Evolutionary conservation across 2,888 invertebrate genomes (phyloP).

Genomic region (Eremobia ochroleuca): DNA sequence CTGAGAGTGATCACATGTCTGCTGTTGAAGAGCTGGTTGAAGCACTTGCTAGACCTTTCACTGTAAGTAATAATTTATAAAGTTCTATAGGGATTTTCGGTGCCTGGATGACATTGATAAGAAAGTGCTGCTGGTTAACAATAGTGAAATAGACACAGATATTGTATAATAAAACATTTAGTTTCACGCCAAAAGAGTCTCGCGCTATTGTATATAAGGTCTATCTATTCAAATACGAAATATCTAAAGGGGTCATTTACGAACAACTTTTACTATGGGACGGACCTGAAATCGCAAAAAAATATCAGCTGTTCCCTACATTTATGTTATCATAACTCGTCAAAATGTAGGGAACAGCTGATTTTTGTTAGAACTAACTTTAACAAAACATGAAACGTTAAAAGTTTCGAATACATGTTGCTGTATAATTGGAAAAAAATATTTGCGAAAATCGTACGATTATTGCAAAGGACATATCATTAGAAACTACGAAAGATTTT

Average conservation of each 20-base stretch:
- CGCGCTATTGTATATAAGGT: too few relatives aligned
- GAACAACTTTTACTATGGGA: too few relatives aligned
- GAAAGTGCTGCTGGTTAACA: background rate
- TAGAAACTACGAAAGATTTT: background rate
- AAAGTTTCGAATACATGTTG: background rate
- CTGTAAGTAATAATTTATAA: slow-evolving; percentile 70
- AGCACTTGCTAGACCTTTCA: slow-evolving; percentile 87
- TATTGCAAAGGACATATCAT: background rate
- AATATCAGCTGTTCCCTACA: too few relatives aligned
- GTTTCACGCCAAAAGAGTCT: background rate
- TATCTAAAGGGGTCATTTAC: too few relatives aligned
- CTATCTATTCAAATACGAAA: too few relatives aligned
- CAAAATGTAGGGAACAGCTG: too few relatives aligned
- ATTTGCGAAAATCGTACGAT: background rate
- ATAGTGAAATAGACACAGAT: background rate
- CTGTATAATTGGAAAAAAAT: background rate
- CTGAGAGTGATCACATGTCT: slow-evolving; percentile 82
- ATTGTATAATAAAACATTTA: background rate
- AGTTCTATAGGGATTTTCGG: background rate
- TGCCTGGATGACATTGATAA: background rate
- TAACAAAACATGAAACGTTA: background rate
- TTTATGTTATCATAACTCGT: too few relatives aligned
- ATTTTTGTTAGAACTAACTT: background rate
- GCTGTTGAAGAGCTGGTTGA: slow-evolving; percentile 87
- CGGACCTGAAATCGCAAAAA: too few relatives aligned